phyloP scores from a whole-genome alignment of 2,888 invertebrate genomes.

The Xestia ashworthii region DNA sequence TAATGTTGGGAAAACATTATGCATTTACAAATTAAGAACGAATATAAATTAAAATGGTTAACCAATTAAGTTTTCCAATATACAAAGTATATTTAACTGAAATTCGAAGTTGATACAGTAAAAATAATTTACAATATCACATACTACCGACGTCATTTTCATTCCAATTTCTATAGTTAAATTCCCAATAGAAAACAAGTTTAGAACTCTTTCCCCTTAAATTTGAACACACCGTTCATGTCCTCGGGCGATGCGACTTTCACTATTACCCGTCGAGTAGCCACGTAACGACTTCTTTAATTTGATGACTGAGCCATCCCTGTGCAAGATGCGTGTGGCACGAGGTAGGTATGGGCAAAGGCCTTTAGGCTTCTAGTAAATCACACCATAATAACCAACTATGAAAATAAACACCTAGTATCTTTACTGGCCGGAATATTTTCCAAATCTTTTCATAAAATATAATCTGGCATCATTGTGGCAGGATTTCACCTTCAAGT shows the following conservation, averaged over 20 bases:
- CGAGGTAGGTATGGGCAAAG: not conserved
- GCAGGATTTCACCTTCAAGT: slow-evolving; percentile 5
- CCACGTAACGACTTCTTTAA: not conserved
- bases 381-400: not conserved
- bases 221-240: not conserved
- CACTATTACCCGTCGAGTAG: not conserved
- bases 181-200: not conserved
- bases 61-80: not conserved
- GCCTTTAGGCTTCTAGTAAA: not conserved
- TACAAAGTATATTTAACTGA: not conserved
- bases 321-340: not conserved
- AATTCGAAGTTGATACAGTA: not conserved
- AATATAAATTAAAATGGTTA: not conserved
- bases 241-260: not conserved
- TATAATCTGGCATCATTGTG: not conserved
- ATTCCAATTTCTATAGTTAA: not conserved
- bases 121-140: slow-evolving; percentile 21
- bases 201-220: not conserved
- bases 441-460: not conserved
- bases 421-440: not conserved
- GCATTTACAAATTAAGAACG: too few relatives aligned
- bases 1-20: slow-evolving; percentile 3
- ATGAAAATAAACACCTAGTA: not conserved
- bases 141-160: not conserved
- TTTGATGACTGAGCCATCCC: not conserved